Evolutionary conservation across 2,797 vertebrate species (phyloP), one percentile per base, ranked within the genome.

Genomic region (Labeo calbasu): DNA sequence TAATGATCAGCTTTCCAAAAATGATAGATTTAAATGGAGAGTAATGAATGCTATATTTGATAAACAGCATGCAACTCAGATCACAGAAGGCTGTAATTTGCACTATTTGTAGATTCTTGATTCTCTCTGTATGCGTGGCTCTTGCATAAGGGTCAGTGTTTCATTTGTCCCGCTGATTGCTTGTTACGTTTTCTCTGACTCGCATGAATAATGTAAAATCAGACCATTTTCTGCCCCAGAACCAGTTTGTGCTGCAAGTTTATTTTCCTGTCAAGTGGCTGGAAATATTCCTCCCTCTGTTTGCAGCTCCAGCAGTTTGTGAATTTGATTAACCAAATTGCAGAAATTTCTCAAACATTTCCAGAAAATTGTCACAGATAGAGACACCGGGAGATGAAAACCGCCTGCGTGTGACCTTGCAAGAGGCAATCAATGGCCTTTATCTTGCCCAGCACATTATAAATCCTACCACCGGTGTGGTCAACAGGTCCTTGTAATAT

Each of bases 391-490:
- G 90, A 86, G 91, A 85, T 90, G 89, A 90, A 89, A 87, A 77
- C 55, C 13, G 81, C 77, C 53, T 59, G 87, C 89, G 88, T 92
- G 91, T 93, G 90, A 95, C 94, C 93, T 95, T 95, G 93, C 90
- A 89, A 91, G 90, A 93, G 88, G 92, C 91, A 93, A 95, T 94
- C 93, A 94, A 94, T 95, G 94, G 92, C 91, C 93, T 94, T 94
- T 94, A 95, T 95, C 95, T 94, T 86, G 86, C 86, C 89, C 91
- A 91, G 89, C 92, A 91, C 93, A 93, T 95, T 93, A 94, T 94
- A 95, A 94, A 95, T 95, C 90, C 93, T 88, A 92, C 89, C 84
- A 90, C 90, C 91, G 88, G 91, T 88, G 91, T 90, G 91, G 90
- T 93, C 92, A 89, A 90, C 91, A 93, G 93, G 92, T 94, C 90